A percentile compares a stretch with the other conserved stretches of the same genome.
Conservation (phyloP, 1,140 invertebrate species). For the Drosophila tani region DNA sequence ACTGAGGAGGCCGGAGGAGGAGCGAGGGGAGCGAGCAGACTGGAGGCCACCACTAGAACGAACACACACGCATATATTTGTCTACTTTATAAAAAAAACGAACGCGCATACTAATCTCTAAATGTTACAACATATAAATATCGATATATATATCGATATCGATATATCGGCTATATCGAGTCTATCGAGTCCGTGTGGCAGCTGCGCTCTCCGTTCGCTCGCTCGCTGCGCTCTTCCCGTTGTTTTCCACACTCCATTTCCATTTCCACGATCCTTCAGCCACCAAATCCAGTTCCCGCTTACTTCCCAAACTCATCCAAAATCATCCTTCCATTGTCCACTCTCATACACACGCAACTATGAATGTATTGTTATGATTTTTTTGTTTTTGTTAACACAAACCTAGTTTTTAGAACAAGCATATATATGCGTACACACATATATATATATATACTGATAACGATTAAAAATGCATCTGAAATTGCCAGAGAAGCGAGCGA, state of each 20-base stretch:
- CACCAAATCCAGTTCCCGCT: conserved; percentile 1
- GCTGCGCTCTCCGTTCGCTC: conserved; percentile 22
- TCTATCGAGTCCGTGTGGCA: conserved; percentile 17
- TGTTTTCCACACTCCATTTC: conserved; percentile 27
- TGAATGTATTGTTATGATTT: conserved; percentile 77
- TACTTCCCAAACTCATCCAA: conserved; percentile 18
- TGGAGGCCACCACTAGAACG: conserved; percentile 26
- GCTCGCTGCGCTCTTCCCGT: conserved; percentile 22
- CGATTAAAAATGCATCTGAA: conserved; percentile 42
- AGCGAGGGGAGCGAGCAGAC: conserved; percentile 19
- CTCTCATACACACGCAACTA: conserved; percentile 42
- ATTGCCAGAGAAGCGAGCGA: conserved; percentile 49
- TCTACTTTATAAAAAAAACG: conserved; percentile 39
- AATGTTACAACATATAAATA: conserved; percentile 44
- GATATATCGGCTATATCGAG: conserved; percentile 22
- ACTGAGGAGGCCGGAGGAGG: conserved; percentile 30
- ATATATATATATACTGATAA: conserved; percentile 39
- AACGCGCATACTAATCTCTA: conserved; percentile 57
- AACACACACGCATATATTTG: conserved; percentile 26
- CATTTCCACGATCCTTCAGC: background rate
- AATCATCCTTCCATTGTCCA: conserved; percentile 16
- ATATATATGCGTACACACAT: conserved; percentile 38
- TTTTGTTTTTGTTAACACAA: conserved; percentile 79
- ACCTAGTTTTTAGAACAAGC: conserved; percentile 64
- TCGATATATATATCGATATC: conserved; percentile 36